Percentiles rank a stretch among this genome's conserved stretches.
Conservation (phyloP, 2,888 invertebrate genomes). For the Amiota communis region DNA sequence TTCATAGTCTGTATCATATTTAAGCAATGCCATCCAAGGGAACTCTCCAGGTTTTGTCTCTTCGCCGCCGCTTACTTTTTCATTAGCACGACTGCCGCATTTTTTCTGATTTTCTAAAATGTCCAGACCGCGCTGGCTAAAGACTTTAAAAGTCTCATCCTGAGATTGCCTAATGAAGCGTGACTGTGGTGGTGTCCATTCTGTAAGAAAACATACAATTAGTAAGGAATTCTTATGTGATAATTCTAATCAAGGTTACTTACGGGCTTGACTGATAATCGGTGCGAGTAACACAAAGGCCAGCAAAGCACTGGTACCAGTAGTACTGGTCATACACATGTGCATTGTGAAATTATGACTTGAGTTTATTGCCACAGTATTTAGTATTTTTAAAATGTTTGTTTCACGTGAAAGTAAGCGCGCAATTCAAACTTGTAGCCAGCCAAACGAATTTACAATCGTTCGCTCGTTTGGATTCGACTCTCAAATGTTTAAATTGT, state of each 20-base stretch:
- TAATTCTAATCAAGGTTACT: background rate
- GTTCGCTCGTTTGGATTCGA: background rate
- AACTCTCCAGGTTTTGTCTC: constrained; percentile 78
- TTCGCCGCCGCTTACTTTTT: constrained; percentile 78
- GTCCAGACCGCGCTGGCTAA: constrained; percentile 7
- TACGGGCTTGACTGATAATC: background rate
- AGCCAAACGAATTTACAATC: background rate
- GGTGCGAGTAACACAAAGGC: background rate
- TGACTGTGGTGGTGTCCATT: background rate
- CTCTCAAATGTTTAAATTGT: too few species aligned
- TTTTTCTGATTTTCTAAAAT: constrained; percentile 17
- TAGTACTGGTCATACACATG: background rate
- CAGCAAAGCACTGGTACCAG: background rate
- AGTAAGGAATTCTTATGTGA: background rate
- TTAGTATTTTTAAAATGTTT: too few species aligned
- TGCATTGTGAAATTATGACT: background rate
- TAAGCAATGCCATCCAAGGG: constrained; percentile 85
- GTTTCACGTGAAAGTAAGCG: too few species aligned
- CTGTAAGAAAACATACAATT: background rate
- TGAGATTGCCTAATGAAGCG: background rate
- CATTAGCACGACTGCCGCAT: constrained; percentile 77
- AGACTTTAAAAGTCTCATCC: background rate
- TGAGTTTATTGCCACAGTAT: too few species aligned
- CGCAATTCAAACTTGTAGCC: background rate
- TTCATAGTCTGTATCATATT: constrained; percentile 74